phyloP scores from a whole-genome alignment of 2,888 invertebrate species.

The Diarsia mendica region DNA sequence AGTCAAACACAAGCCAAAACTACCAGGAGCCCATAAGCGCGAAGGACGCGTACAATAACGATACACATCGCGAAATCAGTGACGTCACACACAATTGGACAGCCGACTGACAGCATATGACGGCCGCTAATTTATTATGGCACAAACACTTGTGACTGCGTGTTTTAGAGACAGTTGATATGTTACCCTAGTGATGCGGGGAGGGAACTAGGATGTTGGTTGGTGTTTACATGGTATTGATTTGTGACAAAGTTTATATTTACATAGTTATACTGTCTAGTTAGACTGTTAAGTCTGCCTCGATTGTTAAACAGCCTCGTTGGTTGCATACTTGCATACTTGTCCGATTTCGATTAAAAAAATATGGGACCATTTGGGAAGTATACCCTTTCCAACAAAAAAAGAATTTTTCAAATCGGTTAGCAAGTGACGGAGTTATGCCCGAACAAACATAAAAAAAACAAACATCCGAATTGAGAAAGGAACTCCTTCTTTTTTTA shows the following conservation, averaged over 20 bases:
- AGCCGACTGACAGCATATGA: constrained; percentile 59
- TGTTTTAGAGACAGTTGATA: constrained; percentile 31
- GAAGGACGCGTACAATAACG: constrained; percentile 33
- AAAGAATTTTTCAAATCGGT: too few species aligned
- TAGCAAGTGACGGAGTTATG: too few species aligned
- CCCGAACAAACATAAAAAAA: too few species aligned
- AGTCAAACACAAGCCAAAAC: neutral
- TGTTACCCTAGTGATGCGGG: constrained; percentile 8
- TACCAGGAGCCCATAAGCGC: constrained; percentile 34
- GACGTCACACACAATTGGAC: constrained; percentile 61
- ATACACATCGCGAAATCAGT: constrained; percentile 31
- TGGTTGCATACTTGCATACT: too few species aligned
- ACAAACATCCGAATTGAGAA: too few species aligned
- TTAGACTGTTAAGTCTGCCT: too few species aligned
- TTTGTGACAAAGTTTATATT: neutral
- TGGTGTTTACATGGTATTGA: constrained; percentile 1
- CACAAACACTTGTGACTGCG: constrained; percentile 39
- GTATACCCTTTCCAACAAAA: too few species aligned
- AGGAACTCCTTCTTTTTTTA: too few species aligned
- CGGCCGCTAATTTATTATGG: constrained; percentile 58
- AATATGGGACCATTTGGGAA: too few species aligned
- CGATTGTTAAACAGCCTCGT: too few species aligned
- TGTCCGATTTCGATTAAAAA: too few species aligned
- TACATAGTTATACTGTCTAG: neutral
- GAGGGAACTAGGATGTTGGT: neutral